These are phyloP conservation scores for Erythrocercus mccallii DNA, from an alignment of 2,113 vertebrate genomes.

Conservation along the genomic window DNA sequence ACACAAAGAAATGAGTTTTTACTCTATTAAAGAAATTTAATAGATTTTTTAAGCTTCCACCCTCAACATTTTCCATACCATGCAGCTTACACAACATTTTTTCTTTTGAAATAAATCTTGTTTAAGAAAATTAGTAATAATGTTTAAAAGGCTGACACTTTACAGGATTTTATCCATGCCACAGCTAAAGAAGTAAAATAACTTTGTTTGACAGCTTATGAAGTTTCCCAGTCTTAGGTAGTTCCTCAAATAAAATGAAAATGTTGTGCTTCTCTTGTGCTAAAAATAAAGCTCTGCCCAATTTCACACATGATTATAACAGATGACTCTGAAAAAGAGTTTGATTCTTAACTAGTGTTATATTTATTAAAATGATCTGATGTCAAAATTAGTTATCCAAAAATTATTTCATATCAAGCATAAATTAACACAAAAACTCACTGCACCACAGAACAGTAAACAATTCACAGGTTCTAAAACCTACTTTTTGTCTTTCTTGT, in stretches of 20 bases:
- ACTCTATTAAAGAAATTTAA: background rate
- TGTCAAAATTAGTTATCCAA: background rate
- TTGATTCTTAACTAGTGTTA: background rate
- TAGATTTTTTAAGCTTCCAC: background rate
- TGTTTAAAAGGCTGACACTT: background rate
- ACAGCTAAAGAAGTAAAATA: background rate
- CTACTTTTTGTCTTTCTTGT: constrained; percentile 87
- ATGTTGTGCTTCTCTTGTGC: background rate
- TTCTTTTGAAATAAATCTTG: background rate
- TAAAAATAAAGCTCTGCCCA: constrained; percentile 25
- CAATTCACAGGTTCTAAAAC: background rate
- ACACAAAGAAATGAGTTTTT: background rate
- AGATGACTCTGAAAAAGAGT: background rate
- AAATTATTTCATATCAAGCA: background rate
- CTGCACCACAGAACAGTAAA: background rate
- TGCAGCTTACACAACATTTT: background rate
- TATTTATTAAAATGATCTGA: background rate
- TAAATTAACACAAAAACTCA: background rate
- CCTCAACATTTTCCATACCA: background rate
- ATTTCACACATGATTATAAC: background rate
- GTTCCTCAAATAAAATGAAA: background rate
- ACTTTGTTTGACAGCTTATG: background rate
- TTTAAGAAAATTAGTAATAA: background rate
- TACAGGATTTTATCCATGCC: background rate
- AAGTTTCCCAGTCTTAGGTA: constrained; percentile 8